A percentile compares a stretch with the other conserved stretches of the same genome.
Conservation (phyloP, 2,888 invertebrate genomes). For the Cynaeus angustus region DNA sequence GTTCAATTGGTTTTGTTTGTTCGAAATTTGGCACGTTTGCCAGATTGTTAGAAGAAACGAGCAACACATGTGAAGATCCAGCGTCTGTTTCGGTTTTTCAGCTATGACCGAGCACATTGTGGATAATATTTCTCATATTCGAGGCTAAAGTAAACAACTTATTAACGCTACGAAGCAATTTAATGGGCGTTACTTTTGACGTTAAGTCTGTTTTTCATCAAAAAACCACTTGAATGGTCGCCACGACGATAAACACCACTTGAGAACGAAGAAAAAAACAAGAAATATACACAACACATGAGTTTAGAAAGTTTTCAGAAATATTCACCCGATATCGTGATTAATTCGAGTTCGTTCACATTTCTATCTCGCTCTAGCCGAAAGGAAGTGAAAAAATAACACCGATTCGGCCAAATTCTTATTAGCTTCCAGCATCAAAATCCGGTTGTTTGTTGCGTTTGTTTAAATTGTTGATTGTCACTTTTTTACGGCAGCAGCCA, state of each 20-base stretch:
- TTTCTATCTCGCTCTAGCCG: conserved; percentile 13
- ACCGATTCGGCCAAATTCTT: conserved; percentile 37
- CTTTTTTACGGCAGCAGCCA: conserved; percentile 27
- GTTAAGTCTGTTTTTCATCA: conserved; percentile 53
- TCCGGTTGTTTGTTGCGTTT: conserved; percentile 36
- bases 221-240: conserved; percentile 47
- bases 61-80: conserved; percentile 37
- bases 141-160: conserved; percentile 50
- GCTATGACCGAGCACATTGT: conserved; percentile 49
- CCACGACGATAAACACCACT: conserved; percentile 45
- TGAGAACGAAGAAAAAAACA: conserved; percentile 9
- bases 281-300: conserved; percentile 14
- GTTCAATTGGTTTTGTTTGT: conserved; percentile 8
- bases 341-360: conserved; percentile 45
- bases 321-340: conserved; percentile 38
- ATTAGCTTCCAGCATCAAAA: conserved; percentile 28
- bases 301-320: conserved; percentile 44
- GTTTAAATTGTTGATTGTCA: conserved; percentile 45
- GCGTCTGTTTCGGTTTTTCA: conserved; percentile 46
- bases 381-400: conserved; percentile 43
- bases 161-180: conserved; percentile 49
- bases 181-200: conserved; percentile 50
- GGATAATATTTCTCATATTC: conserved; percentile 49
- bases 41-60: neutral
- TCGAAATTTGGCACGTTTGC: conserved; percentile 23